Base-by-base conservation (phyloP, 92 coral and sea anemone genomes). In the Muricea muricata region DNA sequence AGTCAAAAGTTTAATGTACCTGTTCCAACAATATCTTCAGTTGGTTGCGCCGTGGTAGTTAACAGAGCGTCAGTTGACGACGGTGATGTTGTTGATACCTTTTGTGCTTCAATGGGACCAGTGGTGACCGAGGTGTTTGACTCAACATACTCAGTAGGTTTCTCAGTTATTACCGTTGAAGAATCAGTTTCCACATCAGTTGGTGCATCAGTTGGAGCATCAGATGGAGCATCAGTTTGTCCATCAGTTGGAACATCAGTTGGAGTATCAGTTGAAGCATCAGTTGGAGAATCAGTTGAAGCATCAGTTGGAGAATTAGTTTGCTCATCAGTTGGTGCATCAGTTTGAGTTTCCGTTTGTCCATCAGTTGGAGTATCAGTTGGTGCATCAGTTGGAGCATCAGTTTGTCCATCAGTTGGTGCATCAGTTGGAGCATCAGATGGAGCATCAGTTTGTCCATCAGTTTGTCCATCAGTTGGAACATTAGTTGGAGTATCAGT, bases 401-500 rank as follows among this genome's bases (percentile, higher is more conserved):
- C 34, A 26, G 88, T 84, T 0, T 30, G 20, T 31, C 33, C 35
- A 54, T 85, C 78, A 54, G 66, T 63, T 41, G 78, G 76, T 57
- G 87, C 77, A 29, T 54, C 47, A 37, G 81, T 87, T 29, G 45
- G 18, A 20, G 48, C 71, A 33, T 20, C 75, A 31, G 75, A 25
- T 61, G 81, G 61, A 65, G 75, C 73, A 34, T 73, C 85, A 75
- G 81, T 85, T 7, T 20, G 9, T 3, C 58, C 72, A 65, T 65
- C 35, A 35, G 54, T 70, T 80, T 55, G 41, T 32, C 39, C 42
- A 11, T 75, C 75, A 23, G 80, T 79, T 46, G 70, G 17, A 7
- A 41, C 70, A 23, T 24, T 69, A 17, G 67, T 66, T 77, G 41
- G 41, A 11, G 61, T 15, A 31, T 55, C 54, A n/a, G 89, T 45